phyloP scores from a whole-genome alignment of 2,113 vertebrate genomes.

The Pollachius pollachius region DNA sequence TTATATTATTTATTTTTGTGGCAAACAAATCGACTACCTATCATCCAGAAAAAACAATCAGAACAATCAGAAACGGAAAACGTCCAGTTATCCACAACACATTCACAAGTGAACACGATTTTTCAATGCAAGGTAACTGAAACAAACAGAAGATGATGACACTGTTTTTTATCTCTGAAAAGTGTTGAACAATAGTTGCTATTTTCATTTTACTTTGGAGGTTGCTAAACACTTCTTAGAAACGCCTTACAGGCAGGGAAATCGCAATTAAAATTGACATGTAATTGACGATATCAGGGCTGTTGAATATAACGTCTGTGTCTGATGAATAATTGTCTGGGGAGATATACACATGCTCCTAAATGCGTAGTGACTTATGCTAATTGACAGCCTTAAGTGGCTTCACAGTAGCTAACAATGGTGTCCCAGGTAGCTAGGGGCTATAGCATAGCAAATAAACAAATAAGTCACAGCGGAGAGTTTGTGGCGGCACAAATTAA shows the following conservation, averaged over 20 bases:
- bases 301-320: conserved; percentile 30
- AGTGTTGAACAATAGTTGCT: too few relatives aligned
- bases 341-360: conserved; percentile 35
- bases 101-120: too few relatives aligned
- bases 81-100: too few relatives aligned
- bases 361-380: conserved; percentile 47
- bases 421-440: conserved; percentile 35
- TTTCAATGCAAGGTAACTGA: too few relatives aligned
- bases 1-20: too few relatives aligned
- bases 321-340: conserved; percentile 14
- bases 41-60: too few relatives aligned
- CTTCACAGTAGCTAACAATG: conserved; percentile 16
- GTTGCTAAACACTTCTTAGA: too few relatives aligned
- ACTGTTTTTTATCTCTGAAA: too few relatives aligned
- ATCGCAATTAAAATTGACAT: conserved; percentile 33
- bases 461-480: conserved; percentile 27
- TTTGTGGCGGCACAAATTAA: conserved; percentile 65
- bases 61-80: too few relatives aligned
- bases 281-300: conserved; percentile 38
- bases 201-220: too few relatives aligned
- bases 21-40: too few relatives aligned
- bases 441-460: conserved; percentile 16
- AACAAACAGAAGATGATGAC: too few relatives aligned
- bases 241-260: neutral
- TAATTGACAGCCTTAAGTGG: conserved; percentile 55